Base-by-base conservation (phyloP, 2,888 invertebrate genomes). In the Ormyrus pomaceus region DNA sequence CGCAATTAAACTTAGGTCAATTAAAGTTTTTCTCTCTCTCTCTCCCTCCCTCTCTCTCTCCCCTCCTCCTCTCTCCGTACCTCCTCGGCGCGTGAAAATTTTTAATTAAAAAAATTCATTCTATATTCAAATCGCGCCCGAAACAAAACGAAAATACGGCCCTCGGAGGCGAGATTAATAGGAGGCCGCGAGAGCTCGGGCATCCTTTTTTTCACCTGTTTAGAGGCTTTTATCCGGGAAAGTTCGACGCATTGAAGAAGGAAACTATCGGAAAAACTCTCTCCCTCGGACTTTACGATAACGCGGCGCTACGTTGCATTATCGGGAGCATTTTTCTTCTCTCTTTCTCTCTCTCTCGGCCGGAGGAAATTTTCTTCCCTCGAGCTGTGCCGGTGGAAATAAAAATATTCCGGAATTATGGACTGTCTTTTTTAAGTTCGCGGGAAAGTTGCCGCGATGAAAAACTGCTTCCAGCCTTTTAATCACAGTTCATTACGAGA, bases 1-100 rank as follows among this genome's bases (percentile, higher is more conserved):
- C n/a, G 79, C 75, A 79, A 79, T 70, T 79, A 79, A 79, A 79
- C 75, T 79, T 79, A 13, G 70, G 75, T 64, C 79, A 75, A 79
- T 75, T 75, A 79, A 75, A 65, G 74, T 70, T 75, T 73, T 62
- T 72, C 58, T 56, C 46, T 53, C 13, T 9, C 8, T 34, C 56
- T 19, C 65, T 11, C 19, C 2, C 13, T 19, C 19, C 1, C 19
- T 0, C 2, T 1, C 8, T 34, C 56, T 11, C 65, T 11, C 19
- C 34, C 34, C 34, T 34, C 4, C 4, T 34, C 13, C 8, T 34
- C 56, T 19, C 65, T 11, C 19, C 34, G 34, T 34, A 2, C 34
- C 34, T 34, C 4, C 34, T 34, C 9, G 11, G 11, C 19, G 61
- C 11, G 50, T 34, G 62, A 78, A 78, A 68, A 73, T 61, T 78